A percentile compares a stretch with the other conserved stretches of the same genome.
Evolutionary conservation across 2,888 invertebrate species (phyloP).

Genomic region (Hirtodrosophila alboralis): DNA sequence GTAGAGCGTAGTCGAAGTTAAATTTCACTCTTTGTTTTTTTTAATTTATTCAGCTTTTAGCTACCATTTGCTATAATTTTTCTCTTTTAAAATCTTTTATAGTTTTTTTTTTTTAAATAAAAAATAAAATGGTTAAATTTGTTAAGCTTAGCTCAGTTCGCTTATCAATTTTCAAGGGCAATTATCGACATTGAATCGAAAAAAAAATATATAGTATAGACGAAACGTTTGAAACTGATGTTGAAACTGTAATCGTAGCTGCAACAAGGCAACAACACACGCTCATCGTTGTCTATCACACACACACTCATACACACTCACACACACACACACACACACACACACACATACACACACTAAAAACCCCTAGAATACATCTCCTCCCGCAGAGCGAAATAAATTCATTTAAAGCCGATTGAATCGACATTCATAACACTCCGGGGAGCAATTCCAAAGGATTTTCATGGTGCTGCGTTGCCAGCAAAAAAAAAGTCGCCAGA

Average conservation of each 20-base stretch:
- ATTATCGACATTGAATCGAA: constrained; percentile 35
- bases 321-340: constrained; percentile 9
- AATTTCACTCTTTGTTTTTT: too few species aligned
- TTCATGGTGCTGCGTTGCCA: constrained; percentile 65
- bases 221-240: too few species aligned
- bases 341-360: not conserved
- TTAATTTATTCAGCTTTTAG: not conserved
- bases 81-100: not conserved
- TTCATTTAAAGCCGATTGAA: constrained; percentile 82
- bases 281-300: not conserved
- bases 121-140: not conserved
- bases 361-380: constrained; percentile 1
- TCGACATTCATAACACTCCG: constrained; percentile 82
- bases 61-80: not conserved
- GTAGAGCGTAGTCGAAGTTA: too few species aligned
- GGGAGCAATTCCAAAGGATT: constrained; percentile 83
- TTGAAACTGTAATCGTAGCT: constrained; percentile 29
- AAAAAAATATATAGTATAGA: too few species aligned
- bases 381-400: constrained; percentile 75
- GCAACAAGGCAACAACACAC: constrained; percentile 29
- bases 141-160: constrained; percentile 1
- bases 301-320: constrained; percentile 1
- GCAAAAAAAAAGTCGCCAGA: constrained; percentile 69
- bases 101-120: not conserved
- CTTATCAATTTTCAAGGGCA: constrained; percentile 29